A percentile compares a stretch with the other conserved stretches of the same genome.
These are phyloP conservation scores for Eciton burchellii DNA, from an alignment of 1,140 invertebrate species.

Conservation along the genomic window DNA sequence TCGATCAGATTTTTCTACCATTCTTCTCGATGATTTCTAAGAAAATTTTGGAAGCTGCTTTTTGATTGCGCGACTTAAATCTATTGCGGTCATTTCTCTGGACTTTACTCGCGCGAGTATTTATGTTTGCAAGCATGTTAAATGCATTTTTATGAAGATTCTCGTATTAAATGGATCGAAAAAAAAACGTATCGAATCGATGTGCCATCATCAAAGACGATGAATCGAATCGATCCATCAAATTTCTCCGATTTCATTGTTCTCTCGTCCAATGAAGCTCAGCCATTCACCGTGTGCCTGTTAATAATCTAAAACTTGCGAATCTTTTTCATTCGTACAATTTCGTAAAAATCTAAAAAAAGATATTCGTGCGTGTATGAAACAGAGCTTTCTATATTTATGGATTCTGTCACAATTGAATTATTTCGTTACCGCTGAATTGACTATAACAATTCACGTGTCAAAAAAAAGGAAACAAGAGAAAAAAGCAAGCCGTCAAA, in stretches of 20 bases:
- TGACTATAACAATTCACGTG: not conserved
- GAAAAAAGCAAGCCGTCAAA: not conserved
- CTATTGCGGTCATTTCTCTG: no score
- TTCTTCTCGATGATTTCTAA: no score
- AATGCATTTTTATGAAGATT: not conserved
- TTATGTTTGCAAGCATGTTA: not conserved
- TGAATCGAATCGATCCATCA: no score
- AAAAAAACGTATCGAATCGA: not conserved
- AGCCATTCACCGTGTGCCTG: not conserved
- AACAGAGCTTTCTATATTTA: not conserved
- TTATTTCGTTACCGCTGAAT: not conserved
- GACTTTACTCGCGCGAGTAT: no score
- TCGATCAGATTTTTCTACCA: no score
- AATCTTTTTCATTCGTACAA: slow-evolving; percentile 2
- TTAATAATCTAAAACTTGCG: not conserved
- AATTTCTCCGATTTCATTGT: not conserved
- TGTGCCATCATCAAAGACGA: not conserved
- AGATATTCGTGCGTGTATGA: not conserved
- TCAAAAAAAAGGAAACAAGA: not conserved
- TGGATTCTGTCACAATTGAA: not conserved
- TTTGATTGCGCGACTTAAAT: no score
- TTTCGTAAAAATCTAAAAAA: slow-evolving; percentile 9
- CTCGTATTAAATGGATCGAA: not conserved
- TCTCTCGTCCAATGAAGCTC: not conserved
- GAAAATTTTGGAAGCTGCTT: no score